A percentile compares a stretch with the other conserved stretches of the same genome.
Evolutionary conservation across 2,888 invertebrate species (phyloP).

Genomic region (Dinocampus coccinellae): DNA sequence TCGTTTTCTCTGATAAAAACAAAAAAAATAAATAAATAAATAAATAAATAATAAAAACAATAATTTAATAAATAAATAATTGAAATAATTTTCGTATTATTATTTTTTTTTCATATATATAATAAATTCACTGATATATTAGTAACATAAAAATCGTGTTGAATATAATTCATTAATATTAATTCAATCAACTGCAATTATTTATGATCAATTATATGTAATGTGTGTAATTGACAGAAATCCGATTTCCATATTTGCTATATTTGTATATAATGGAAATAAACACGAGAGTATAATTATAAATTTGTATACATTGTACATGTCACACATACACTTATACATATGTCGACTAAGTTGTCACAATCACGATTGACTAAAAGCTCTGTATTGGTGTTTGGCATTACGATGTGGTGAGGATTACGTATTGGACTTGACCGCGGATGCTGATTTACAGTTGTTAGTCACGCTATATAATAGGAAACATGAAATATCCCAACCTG

Average conservation of each 20-base stretch:
- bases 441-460: slow-evolving; percentile 52
- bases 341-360: slow-evolving; percentile 11
- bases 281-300: neutral
- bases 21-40: too few relatives aligned
- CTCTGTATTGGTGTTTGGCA: slow-evolving; percentile 10
- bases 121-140: neutral
- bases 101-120: too few relatives aligned
- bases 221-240: neutral
- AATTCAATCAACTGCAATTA: neutral
- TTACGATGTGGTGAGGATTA: slow-evolving; percentile 42
- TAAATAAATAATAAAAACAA: too few relatives aligned
- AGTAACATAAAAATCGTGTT: neutral
- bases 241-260: neutral
- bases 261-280: neutral
- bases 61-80: neutral
- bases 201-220: neutral
- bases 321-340: neutral
- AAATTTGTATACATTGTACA: neutral
- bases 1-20: too few relatives aligned
- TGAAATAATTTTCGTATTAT: neutral
- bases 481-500: too few relatives aligned
- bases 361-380: slow-evolving; percentile 25
- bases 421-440: slow-evolving; percentile 44
- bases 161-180: neutral
- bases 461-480: slow-evolving; percentile 48